These are phyloP conservation scores for Oscheius sp. DNA, from an alignment of 2,888 invertebrate species.

Conservation along the genomic window DNA sequence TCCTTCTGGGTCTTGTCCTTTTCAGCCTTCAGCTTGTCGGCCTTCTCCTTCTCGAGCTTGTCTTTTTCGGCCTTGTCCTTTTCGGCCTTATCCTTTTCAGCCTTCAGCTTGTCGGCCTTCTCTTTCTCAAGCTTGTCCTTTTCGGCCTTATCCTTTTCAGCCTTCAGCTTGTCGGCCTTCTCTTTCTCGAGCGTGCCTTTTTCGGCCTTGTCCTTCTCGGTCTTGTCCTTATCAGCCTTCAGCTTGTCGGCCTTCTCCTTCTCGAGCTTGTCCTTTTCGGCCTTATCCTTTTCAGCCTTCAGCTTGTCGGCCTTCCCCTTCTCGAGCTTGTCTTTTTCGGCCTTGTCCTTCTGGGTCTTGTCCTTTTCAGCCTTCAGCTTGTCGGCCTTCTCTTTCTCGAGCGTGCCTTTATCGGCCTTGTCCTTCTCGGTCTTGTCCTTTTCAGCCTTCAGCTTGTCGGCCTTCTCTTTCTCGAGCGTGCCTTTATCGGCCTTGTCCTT, in stretches of 20 bases:
- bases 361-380: neutral
- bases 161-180: slow-evolving; percentile 1
- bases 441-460: neutral
- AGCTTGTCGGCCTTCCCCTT: neutral
- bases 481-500: neutral
- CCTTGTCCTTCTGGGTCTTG: neutral
- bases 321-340: slow-evolving; percentile 6
- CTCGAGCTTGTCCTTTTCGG: slow-evolving; percentile 1
- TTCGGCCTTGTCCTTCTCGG: neutral
- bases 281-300: neutral
- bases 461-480: slow-evolving; percentile 3
- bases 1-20: slow-evolving; percentile 22
- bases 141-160: neutral
- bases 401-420: neutral
- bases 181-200: slow-evolving; percentile 2
- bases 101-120: neutral
- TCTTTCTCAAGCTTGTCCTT: slow-evolving; percentile 4
- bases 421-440: slow-evolving; percentile 5
- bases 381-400: slow-evolving; percentile 3
- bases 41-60: slow-evolving; percentile 3
- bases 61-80: slow-evolving; percentile 3
- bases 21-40: neutral
- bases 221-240: neutral
- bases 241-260: slow-evolving; percentile 3
- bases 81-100: neutral